Base-by-base conservation (phyloP, 2,888 invertebrate genomes). In the Syrista parreyssii region DNA sequence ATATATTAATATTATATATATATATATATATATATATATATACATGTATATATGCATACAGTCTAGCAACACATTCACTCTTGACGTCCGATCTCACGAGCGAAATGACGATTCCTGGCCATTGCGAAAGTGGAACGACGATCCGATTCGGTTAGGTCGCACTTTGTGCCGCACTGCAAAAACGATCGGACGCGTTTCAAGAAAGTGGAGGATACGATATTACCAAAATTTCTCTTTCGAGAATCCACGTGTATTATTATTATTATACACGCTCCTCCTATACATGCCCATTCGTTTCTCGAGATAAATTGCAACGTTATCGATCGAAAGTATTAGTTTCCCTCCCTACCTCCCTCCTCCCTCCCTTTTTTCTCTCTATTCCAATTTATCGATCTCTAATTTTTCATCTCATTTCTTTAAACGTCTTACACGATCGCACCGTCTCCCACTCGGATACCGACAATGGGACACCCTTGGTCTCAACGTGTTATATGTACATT, bases 341-440 rank as follows among this genome's bases (percentile, higher is more conserved):
- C 30, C 12, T 68, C 6, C 9, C 9, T 30, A 6, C n/a, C n/a
- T n/a, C n/a, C n/a, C n/a, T n/a, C n/a, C n/a, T n/a, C n/a, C n/a
- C n/a, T n/a, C n/a, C n/a, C n/a, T n/a, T n/a, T n/a, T n/a, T n/a
- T n/a, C 4, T 2, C 71, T 11, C 71, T 11, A 3, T 69, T 1
- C 23, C 6, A 3, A n/a, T n/a, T 33, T 0, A 6, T 71, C 23
- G 31, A 31, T 71, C 3, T 11, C 71, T 79, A 79, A 78, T 80
- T 79, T 79, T 80, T 79, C 78, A 75, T 75, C 72, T 55, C 73
- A 68, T 78, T 76, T 78, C 73, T n/a, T 30, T 71, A 31, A 77
- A 73, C 33, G 73, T 74, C 73, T 80, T 74, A 80, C 76, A 68
- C 78, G 68, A 31, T 31, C 30, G 35, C 33, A 55, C 68, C 75